phyloP scores from a whole-genome alignment of 2,888 invertebrate species.

The Cataglyphis altisquamis region DNA sequence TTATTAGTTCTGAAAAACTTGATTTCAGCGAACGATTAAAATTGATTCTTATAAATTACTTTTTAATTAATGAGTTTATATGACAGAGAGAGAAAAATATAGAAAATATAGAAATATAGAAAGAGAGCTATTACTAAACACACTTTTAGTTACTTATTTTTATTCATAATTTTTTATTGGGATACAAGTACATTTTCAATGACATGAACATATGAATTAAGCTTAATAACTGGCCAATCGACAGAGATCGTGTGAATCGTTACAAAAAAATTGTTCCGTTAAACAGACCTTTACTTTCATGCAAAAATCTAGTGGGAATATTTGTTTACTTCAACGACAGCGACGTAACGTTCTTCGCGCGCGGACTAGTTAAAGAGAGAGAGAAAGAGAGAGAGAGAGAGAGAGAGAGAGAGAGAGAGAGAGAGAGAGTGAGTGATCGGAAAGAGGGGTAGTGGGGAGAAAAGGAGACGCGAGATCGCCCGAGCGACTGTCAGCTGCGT shows the following conservation, averaged over 20 bases:
- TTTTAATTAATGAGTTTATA: neutral
- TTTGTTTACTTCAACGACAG: constrained; percentile 49
- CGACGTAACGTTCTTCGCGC: neutral
- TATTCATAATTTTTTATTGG: neutral
- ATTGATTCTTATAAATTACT: neutral
- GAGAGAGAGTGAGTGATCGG: neutral
- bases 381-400: neutral
- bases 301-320: constrained; percentile 26
- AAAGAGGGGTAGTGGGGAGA: neutral
- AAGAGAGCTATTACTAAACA: neutral
- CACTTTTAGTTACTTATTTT: neutral
- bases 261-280: neutral
- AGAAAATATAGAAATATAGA: neutral
- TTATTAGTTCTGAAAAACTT: neutral
- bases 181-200: neutral
- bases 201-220: neutral
- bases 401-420: neutral
- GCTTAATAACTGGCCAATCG: neutral
- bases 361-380: constrained; percentile 36
- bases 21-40: neutral
- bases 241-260: constrained; percentile 1
- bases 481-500: constrained; percentile 28
- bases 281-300: constrained; percentile 36
- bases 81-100: neutral
- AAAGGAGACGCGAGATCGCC: neutral